Evolutionary conservation across 2,797 vertebrate genomes (phyloP).

Genomic region (Prunella strophiata): DNA sequence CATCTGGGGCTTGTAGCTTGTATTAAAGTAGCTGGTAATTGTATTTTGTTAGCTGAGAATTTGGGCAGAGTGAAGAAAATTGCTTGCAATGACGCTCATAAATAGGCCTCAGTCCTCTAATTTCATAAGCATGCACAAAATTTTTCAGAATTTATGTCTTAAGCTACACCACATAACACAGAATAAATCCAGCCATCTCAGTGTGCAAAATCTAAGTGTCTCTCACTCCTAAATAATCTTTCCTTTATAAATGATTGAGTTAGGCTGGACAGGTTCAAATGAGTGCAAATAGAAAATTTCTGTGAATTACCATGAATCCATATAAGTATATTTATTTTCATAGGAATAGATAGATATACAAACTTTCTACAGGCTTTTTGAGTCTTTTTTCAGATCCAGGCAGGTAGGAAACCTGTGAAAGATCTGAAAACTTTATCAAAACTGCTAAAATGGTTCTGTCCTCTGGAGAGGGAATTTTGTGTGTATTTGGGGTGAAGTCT

Average conservation of each 20-base stretch:
- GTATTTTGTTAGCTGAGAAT: background rate
- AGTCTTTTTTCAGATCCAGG: background rate
- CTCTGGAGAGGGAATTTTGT: background rate
- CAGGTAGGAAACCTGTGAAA: background rate
- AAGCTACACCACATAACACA: rapidly evolving
- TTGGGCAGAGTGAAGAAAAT: too few species aligned
- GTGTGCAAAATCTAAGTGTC: background rate
- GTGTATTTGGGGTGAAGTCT: too few species aligned
- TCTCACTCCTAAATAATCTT: background rate
- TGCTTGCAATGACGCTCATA: background rate
- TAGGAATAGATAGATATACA: background rate
- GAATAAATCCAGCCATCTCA: background rate
- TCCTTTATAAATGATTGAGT: background rate
- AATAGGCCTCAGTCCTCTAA: background rate
- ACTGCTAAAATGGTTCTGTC: too few species aligned
- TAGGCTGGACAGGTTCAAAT: background rate
- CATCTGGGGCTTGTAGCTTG: background rate
- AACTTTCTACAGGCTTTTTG: background rate
- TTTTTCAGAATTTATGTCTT: background rate
- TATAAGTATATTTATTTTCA: background rate
- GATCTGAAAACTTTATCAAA: background rate
- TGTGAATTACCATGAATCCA: background rate
- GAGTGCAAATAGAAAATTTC: background rate
- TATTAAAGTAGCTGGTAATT: background rate
- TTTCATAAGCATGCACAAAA: background rate